Percentiles rank a stretch among this genome's conserved stretches.
phyloP scores from a whole-genome alignment of 2,797 vertebrate species.

The Alectoris magna region DNA sequence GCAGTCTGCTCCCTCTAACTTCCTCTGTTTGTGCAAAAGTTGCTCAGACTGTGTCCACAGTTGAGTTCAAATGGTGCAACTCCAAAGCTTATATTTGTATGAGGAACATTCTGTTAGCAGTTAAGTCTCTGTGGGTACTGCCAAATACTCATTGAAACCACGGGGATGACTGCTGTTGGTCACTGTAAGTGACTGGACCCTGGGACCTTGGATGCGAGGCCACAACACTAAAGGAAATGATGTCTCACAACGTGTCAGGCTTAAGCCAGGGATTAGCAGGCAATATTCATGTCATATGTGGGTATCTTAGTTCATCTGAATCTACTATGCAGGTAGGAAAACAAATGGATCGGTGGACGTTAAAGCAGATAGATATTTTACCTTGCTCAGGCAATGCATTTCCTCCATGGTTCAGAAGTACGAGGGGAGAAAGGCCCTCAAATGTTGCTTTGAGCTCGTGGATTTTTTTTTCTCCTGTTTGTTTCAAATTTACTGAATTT shows the following conservation, averaged over 20 bases:
- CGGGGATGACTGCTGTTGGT: not conserved
- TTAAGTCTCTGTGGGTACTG: not conserved
- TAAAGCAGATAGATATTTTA: not conserved
- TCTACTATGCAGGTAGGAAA: not conserved
- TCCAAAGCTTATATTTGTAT: not conserved
- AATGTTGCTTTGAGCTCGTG: not conserved
- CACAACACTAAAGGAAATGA: not conserved
- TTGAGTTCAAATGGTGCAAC: not conserved
- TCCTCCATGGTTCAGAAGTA: not conserved
- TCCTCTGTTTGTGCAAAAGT: not conserved
- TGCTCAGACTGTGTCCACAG: not conserved
- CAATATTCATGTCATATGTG: not conserved
- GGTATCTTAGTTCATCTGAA: not conserved
- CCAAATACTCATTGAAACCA: not conserved
- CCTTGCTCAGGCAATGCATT: not conserved
- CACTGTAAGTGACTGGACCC: not conserved
- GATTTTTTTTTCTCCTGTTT: not conserved
- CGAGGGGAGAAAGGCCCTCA: not conserved
- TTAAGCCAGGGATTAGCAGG: not conserved
- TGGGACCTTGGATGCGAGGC: fast-evolving
- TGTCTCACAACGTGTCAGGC: not conserved
- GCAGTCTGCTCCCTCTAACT: not conserved
- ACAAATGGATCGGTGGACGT: not conserved
- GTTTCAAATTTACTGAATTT: not conserved
- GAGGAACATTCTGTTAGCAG: not conserved